Percentiles rank a stretch among this genome's conserved stretches.
phyloP scores from a whole-genome alignment of 2,113 vertebrate species.

The Paradoxurus hermaphroditus region DNA sequence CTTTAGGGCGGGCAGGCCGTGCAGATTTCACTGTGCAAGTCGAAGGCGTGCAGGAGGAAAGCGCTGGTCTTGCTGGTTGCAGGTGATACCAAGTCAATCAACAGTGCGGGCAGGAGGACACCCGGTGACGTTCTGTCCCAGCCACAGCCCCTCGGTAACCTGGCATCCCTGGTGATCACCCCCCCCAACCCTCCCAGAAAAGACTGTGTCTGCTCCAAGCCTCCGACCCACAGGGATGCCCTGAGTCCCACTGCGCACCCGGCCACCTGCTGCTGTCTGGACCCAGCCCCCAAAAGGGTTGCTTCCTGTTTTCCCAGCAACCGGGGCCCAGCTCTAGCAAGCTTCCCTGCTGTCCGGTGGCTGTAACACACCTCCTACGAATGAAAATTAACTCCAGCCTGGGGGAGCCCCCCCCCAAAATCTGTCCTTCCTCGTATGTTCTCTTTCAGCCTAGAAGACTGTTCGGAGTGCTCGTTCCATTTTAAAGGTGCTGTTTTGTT shows the following conservation, averaged over 20 bases:
- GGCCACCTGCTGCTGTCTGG: background rate
- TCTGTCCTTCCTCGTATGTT: background rate
- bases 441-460: background rate
- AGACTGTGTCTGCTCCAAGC: background rate
- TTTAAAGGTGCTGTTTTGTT: background rate
- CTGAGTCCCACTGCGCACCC: accelerated
- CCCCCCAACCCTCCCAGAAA: background rate
- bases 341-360: background rate
- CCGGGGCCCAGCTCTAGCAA: background rate
- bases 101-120: background rate
- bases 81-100: background rate
- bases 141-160: background rate
- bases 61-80: background rate
- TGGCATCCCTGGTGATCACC: background rate
- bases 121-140: background rate
- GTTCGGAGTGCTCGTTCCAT: background rate
- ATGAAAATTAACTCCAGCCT: background rate
- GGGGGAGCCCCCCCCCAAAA: background rate
- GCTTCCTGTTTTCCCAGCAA: background rate
- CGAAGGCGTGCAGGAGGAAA: background rate
- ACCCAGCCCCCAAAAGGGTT: background rate
- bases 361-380: background rate
- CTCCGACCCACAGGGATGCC: no score
- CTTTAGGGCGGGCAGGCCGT: background rate
- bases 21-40: background rate